Evolutionary conservation across 1,140 invertebrate genomes (phyloP), one percentile per base, ranked within the genome.

Genomic region (Zaprionus ghesquierei): DNA sequence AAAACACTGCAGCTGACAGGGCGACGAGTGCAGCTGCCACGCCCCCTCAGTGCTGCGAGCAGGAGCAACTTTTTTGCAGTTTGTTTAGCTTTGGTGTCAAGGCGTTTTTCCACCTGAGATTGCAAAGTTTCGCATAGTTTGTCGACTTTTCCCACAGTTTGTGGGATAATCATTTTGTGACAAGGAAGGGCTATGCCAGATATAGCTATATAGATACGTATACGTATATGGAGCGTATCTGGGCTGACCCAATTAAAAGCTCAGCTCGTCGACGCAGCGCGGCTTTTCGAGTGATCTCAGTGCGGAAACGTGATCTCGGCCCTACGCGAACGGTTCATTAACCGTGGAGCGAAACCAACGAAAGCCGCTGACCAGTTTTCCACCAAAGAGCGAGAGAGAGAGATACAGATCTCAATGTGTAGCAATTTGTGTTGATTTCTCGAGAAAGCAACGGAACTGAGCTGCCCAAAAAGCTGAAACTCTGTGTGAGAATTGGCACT

Each of bases 61-160:
- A 73, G 82, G 63, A 79, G 64, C 33, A 87, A 86, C 63, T 86
- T 89, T 80, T 80, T 46, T 10, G 31, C 65, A 49, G 58, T 73
- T 73, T 89, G 84, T 84, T 81, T 75, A 51, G 81, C 79, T 53
- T 75, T 79, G 76, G 84, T 89, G 84, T 89, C 84, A 89, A 81
- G 66, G 79, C 60, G 73, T 58, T 58, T 50, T 56, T 62, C 71
- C 84, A 87, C 84, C 85, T 87, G 84, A 87, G 84, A 87, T 84
- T 89, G 79, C 81, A 54, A 61, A 63, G 33, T 69, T 74, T 33
- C 38, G 53, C 65, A 72, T 41, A 41, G 44, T 44, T 59, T 44
- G 41, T n/a, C 41, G 41, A 22, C 41, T 20, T 46, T 46, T 46
- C 41, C 22, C 49, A 35, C n/a, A 51, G 20, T 51, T 62, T 23